phyloP scores from a whole-genome alignment of 2,797 vertebrate genomes.

The Typhlichthys subterraneus region DNA sequence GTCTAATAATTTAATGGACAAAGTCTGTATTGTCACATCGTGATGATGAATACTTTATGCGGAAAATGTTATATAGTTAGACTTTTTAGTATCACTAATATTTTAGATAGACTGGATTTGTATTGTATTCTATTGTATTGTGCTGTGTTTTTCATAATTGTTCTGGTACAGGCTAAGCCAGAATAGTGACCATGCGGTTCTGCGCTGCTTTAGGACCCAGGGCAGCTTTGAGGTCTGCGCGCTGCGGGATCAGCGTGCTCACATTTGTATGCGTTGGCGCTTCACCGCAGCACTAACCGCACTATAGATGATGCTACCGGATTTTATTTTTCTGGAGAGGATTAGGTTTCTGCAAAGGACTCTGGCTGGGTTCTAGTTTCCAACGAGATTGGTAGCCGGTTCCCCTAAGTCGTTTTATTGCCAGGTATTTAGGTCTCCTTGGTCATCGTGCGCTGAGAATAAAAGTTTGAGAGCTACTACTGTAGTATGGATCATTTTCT shows the following conservation, averaged over 20 bases:
- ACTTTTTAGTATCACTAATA: too few relatives aligned
- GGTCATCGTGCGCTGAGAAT: constrained; percentile 43
- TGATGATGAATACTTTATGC: background rate
- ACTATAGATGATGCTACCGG: constrained; percentile 74
- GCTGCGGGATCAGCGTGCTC: constrained; percentile 71
- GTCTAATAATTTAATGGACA: constrained; percentile 36
- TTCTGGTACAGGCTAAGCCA: too few relatives aligned
- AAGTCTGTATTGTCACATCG: background rate
- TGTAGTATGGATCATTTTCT: constrained; percentile 70
- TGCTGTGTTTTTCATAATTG: too few relatives aligned
- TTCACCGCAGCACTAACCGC: constrained; percentile 79
- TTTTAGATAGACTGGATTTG: constrained; percentile 5
- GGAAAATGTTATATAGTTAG: too few relatives aligned
- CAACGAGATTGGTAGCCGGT: constrained; percentile 24
- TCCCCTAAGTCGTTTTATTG: constrained; percentile 23
- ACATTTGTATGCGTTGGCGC: constrained; percentile 81
- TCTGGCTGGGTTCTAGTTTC: constrained; percentile 31
- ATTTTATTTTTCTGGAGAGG: constrained; percentile 71
- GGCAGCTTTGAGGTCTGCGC: constrained; percentile 26
- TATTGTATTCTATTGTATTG: constrained; percentile 15
- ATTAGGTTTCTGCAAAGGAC: constrained; percentile 60
- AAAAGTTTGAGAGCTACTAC: constrained; percentile 84
- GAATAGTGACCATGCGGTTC: too few relatives aligned
- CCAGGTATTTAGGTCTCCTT: constrained; percentile 21
- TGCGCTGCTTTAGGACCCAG: constrained; percentile 3